Evolutionary conservation across 2,888 invertebrate genomes (phyloP).

Genomic region (Leuctra nigra): DNA sequence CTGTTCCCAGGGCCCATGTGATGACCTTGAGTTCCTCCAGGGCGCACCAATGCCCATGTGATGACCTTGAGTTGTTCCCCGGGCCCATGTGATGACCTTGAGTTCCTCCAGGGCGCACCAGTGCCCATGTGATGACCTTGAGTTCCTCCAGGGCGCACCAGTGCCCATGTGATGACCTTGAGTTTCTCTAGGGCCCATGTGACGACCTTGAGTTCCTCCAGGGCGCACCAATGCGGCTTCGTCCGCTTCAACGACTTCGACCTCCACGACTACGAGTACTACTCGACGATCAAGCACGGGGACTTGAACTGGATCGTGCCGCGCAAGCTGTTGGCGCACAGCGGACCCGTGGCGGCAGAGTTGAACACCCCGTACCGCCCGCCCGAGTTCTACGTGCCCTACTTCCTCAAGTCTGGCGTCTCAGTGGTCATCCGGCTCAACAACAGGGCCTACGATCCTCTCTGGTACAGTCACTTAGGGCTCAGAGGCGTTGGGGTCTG

Average conservation of each 20-base stretch:
- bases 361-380: slow-evolving; percentile 48
- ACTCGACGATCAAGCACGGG: slow-evolving; percentile 76
- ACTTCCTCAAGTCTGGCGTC: slow-evolving; percentile 74
- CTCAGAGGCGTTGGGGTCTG: no score
- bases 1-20: no score
- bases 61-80: no score
- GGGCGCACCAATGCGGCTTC: slow-evolving; percentile 64
- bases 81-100: background rate
- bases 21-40: no score
- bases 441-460: slow-evolving; percentile 75
- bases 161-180: background rate
- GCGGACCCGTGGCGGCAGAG: slow-evolving; percentile 64
- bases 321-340: slow-evolving; percentile 75
- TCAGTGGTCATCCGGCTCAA: slow-evolving; percentile 78
- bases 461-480: no score
- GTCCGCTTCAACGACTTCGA: slow-evolving; percentile 80
- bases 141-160: no score
- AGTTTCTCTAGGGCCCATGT: no score
- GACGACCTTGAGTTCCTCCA: no score
- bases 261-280: slow-evolving; percentile 72
- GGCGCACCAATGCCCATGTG: no score
- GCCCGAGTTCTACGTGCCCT: slow-evolving; percentile 79
- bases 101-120: no score
- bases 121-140: no score
- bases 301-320: slow-evolving; percentile 79